Evolutionary conservation across 2,797 vertebrate species (phyloP).

Genomic region (Sternotherus odoratus): DNA sequence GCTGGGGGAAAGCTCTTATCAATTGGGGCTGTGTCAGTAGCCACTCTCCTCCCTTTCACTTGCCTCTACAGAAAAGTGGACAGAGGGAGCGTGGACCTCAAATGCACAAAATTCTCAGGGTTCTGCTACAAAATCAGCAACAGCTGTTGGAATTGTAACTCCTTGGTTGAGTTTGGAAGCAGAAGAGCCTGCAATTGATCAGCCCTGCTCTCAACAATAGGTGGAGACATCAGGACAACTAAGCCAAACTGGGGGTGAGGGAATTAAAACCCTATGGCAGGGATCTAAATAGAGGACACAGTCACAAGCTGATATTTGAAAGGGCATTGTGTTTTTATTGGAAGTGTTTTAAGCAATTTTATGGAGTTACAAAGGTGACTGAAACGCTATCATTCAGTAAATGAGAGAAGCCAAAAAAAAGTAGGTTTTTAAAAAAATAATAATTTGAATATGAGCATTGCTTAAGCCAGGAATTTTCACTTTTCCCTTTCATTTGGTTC

Average conservation of each 20-base stretch:
- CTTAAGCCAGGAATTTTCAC: background rate
- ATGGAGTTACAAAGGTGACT: background rate
- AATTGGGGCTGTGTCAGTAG: background rate
- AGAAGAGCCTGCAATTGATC: slow-evolving; percentile 63
- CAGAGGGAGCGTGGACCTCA: background rate
- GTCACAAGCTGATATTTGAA: slow-evolving; percentile 22
- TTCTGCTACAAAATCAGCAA: slow-evolving; percentile 57
- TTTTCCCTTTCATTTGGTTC: background rate
- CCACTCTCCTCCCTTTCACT: background rate
- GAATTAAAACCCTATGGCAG: slow-evolving; percentile 36
- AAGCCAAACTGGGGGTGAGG: background rate
- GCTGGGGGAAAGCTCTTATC: background rate
- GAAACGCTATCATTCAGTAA: background rate
- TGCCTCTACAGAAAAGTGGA: background rate
- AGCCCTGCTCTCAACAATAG: slow-evolving; percentile 53
- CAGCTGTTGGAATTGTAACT: slow-evolving; percentile 56
- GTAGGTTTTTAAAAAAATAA: background rate
- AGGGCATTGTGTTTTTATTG: slow-evolving; percentile 32
- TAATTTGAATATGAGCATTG: background rate
- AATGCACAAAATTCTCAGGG: slow-evolving; percentile 14
- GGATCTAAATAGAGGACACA: slow-evolving; percentile 24
- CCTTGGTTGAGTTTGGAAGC: slow-evolving; percentile 22
- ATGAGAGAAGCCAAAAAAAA: background rate
- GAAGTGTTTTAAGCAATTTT: background rate
- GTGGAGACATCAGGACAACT: slow-evolving; percentile 37